A percentile compares a stretch with the other conserved stretches of the same genome.
phyloP scores from a whole-genome alignment of 2,888 invertebrate genomes.

The Lycia hirtaria region DNA sequence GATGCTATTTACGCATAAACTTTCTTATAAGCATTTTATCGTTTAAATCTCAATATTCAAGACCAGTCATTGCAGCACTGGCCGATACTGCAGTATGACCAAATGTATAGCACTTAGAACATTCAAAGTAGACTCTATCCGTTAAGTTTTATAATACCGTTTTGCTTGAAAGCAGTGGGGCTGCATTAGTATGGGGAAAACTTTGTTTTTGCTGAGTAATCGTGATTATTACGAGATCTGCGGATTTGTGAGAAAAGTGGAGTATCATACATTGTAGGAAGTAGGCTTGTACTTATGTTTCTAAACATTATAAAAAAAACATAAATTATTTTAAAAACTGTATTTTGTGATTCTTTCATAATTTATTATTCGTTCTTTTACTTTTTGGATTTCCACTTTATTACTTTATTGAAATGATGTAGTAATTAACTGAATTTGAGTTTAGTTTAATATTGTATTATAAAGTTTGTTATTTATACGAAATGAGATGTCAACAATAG shows the following conservation, averaged over 20 bases:
- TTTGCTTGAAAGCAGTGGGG: background rate
- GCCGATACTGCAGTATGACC: background rate
- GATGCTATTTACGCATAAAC: no score
- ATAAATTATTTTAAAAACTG: no score
- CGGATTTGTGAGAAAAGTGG: conserved; percentile 33
- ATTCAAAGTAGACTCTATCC: conserved; percentile 1
- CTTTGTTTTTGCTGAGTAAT: conserved; percentile 43
- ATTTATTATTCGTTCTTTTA: no score
- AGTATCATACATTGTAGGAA: conserved; percentile 20
- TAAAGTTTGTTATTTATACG: no score
- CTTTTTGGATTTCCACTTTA: no score
- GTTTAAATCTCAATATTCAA: background rate
- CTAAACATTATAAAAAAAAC: no score
- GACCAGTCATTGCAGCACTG: conserved; percentile 5
- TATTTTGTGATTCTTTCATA: no score
- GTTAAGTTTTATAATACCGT: background rate
- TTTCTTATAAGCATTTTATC: conserved; percentile 13
- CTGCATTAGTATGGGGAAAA: conserved; percentile 26
- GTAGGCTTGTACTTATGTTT: no score
- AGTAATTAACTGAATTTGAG: no score
- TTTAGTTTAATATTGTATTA: no score
- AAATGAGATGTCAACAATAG: no score
- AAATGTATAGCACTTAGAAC: background rate
- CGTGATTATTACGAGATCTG: conserved; percentile 33
- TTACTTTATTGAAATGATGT: no score